Percentiles rank a stretch among this genome's conserved stretches.
These are phyloP conservation scores for Caenorhabditis inopinata DNA, from an alignment of 1,140 invertebrate species.

Conservation along the genomic window DNA sequence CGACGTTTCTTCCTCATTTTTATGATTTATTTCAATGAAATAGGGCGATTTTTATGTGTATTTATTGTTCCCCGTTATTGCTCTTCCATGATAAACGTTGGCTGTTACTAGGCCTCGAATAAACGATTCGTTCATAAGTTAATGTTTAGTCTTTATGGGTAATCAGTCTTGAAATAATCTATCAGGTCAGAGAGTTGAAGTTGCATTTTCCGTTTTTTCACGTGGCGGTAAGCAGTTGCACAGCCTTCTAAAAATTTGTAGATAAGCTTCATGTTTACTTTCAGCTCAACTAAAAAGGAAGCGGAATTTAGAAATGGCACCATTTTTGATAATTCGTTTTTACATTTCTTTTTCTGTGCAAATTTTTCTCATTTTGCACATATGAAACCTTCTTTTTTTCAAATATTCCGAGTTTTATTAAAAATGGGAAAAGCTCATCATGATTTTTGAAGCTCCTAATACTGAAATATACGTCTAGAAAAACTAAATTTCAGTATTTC, in stretches of 20 bases:
- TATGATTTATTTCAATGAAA: background rate
- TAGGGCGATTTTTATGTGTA: conserved; percentile 12
- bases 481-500: too few species aligned
- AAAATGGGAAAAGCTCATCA: too few species aligned
- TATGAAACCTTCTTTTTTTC: background rate
- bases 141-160: background rate
- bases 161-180: too few species aligned
- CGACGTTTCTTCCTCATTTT: too few species aligned
- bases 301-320: background rate
- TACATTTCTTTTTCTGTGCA: background rate
- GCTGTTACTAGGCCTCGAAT: background rate
- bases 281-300: background rate
- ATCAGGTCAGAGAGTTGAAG: background rate
- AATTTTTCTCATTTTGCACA: background rate
- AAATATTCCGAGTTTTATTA: background rate
- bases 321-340: background rate
- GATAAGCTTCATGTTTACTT: background rate
- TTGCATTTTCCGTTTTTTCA: background rate
- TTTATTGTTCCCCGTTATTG: conserved; percentile 24
- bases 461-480: too few species aligned
- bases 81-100: background rate
- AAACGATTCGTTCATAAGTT: conserved; percentile 19
- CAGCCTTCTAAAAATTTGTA: background rate
- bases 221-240: background rate
- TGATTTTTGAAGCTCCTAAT: too few species aligned